Conservation (phyloP, 2,797 vertebrate genomes). For the Ateles fusciceps region DNA sequence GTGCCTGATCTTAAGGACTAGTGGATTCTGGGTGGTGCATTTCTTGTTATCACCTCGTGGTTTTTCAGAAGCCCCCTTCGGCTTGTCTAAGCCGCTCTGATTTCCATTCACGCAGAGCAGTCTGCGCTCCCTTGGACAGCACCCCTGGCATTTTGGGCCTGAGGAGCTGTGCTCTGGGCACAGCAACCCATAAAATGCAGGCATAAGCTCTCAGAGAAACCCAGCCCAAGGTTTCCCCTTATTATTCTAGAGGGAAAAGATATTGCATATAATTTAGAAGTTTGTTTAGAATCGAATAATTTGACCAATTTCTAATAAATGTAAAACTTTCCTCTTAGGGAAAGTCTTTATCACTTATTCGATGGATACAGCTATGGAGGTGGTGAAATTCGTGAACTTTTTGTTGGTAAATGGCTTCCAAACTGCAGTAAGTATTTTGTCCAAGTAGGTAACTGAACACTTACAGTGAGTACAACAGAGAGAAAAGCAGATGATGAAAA, state of each 20-base stretch:
- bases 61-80: slow-evolving; percentile 1
- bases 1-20: background rate
- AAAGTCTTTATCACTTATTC: slow-evolving; percentile 98
- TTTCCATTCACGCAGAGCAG: background rate
- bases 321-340: slow-evolving; percentile 84
- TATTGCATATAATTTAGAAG: background rate
- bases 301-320: slow-evolving; percentile 21
- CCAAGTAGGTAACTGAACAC: background rate
- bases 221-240: background rate
- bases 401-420: slow-evolving; percentile 93
- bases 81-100: background rate
- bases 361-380: slow-evolving; percentile 89
- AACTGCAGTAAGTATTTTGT: slow-evolving; percentile 90
- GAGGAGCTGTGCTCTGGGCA: background rate
- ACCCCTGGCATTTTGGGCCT: background rate
- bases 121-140: background rate
- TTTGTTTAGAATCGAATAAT: background rate
- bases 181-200: background rate
- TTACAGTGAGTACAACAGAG: slow-evolving; percentile 8
- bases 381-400: slow-evolving; percentile 91
- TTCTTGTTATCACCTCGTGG: slow-evolving; percentile 22
- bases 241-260: background rate
- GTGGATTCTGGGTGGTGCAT: background rate
- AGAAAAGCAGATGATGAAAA: background rate
- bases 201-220: background rate